Evolutionary conservation across 2,113 vertebrate species (phyloP).

Genomic region (Calidris pygmaea): DNA sequence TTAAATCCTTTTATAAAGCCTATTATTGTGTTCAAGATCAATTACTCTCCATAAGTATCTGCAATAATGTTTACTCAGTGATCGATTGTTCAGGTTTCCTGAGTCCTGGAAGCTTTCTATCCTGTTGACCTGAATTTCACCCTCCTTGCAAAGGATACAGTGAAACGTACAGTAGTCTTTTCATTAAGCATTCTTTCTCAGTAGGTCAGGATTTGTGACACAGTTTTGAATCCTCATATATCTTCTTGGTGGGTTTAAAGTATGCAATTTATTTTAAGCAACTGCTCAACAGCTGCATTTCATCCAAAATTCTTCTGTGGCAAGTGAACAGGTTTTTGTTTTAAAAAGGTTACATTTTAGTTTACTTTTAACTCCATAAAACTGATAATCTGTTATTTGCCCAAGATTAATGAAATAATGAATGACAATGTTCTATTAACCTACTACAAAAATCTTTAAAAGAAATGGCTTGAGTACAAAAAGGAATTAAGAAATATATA

Average conservation of each 20-base stretch:
- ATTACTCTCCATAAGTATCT: conserved; percentile 32
- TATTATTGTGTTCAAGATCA: conserved; percentile 51
- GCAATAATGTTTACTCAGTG: conserved; percentile 56
- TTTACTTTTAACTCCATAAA: conserved; percentile 68
- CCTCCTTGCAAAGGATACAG: conserved; percentile 63
- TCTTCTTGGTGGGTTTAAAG: conserved; percentile 62
- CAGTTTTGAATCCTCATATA: conserved; percentile 65
- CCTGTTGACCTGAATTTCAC: conserved; percentile 67
- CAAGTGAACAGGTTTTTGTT: conserved; percentile 65
- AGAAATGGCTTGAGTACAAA: background rate
- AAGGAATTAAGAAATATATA: background rate
- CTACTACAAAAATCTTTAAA: conserved; percentile 25
- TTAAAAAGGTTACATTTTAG: conserved; percentile 64
- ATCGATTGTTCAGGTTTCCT: conserved; percentile 65
- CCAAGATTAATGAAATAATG: conserved; percentile 61
- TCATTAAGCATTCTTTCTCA: conserved; percentile 63
- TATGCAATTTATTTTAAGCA: conserved; percentile 67
- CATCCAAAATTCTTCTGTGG: conserved; percentile 59
- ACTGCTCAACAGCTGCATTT: conserved; percentile 66
- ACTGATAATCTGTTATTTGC: conserved; percentile 61
- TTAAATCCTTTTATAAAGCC: conserved; percentile 39
- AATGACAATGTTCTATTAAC: conserved; percentile 23
- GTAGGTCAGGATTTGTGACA: conserved; percentile 64
- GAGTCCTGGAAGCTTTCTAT: conserved; percentile 59
- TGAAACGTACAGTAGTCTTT: conserved; percentile 68